A percentile compares a stretch with the other conserved stretches of the same genome.
phyloP scores from a whole-genome alignment of 2,797 vertebrate species.

The Poecilia wingei region DNA sequence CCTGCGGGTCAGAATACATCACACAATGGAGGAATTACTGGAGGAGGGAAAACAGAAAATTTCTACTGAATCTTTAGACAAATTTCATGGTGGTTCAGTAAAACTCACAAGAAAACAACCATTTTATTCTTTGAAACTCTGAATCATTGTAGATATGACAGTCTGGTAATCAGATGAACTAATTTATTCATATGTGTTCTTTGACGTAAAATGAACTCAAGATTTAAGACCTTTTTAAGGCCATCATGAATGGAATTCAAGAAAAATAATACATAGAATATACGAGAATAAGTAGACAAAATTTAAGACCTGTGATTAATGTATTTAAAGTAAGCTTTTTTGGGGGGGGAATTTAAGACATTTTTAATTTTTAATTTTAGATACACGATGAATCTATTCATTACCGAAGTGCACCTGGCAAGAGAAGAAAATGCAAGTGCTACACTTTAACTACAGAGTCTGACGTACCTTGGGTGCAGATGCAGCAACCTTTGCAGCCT shows the following conservation, averaged over 20 bases:
- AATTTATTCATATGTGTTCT: neutral
- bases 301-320: too few species aligned
- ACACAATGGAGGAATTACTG: constrained; percentile 7
- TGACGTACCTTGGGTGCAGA: constrained; percentile 89
- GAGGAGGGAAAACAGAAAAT: neutral
- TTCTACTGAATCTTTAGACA: neutral
- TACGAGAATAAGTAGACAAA: too few species aligned
- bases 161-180: neutral
- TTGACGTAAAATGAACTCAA: too few species aligned
- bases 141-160: neutral
- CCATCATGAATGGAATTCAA: too few species aligned
- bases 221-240: too few species aligned
- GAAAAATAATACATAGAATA: too few species aligned
- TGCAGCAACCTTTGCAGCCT: constrained; percentile 91
- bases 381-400: neutral
- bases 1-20: constrained; percentile 69
- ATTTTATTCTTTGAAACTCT: neutral
- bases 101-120: constrained; percentile 2
- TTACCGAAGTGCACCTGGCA: neutral
- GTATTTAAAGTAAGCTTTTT: too few species aligned
- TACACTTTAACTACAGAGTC: neutral
- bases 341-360: too few species aligned
- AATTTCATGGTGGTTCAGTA: neutral
- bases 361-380: too few species aligned
- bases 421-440: neutral